These are phyloP conservation scores for Hemicordylus capensis DNA, from an alignment of 2,113 vertebrate genomes.

Conservation along the genomic window DNA sequence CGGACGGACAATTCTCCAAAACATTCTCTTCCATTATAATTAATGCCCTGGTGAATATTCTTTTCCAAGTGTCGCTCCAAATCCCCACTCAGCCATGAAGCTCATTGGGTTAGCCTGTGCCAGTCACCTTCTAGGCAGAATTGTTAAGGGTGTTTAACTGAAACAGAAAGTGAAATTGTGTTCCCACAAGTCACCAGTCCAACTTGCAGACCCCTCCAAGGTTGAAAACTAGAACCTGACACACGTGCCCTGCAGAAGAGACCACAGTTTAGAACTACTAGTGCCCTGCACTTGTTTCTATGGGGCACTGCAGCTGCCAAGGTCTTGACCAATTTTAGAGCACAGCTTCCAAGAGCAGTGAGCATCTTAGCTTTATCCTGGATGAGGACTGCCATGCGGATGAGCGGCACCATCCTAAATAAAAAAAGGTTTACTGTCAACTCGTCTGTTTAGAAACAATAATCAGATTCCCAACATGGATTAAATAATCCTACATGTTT, in stretches of 20 bases:
- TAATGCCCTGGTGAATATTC: too few relatives aligned
- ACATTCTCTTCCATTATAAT: too few relatives aligned
- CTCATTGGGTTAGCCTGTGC: too few relatives aligned
- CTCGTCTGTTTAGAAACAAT: conserved; percentile 27
- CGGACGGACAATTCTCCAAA: too few relatives aligned
- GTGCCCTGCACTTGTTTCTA: too few relatives aligned
- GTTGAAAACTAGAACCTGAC: background rate
- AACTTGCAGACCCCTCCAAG: background rate
- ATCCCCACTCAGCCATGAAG: too few relatives aligned
- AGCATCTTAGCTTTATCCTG: background rate
- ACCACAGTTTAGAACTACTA: background rate
- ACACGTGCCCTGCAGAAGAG: too few relatives aligned
- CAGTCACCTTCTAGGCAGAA: background rate
- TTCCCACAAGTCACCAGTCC: too few relatives aligned
- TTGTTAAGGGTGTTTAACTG: background rate
- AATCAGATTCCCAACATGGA: conserved; percentile 45
- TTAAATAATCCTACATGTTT: conserved; percentile 23
- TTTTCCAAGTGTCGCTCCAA: too few relatives aligned
- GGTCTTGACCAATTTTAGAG: background rate
- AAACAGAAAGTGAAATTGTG: background rate
- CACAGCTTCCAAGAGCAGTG: background rate
- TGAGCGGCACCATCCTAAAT: background rate
- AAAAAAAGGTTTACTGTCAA: conserved; percentile 3
- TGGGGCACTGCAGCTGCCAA: too few relatives aligned
- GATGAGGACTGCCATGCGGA: background rate